Conservation (phyloP, 2,113 vertebrate species). For the Pyxicephalus adspersus region DNA sequence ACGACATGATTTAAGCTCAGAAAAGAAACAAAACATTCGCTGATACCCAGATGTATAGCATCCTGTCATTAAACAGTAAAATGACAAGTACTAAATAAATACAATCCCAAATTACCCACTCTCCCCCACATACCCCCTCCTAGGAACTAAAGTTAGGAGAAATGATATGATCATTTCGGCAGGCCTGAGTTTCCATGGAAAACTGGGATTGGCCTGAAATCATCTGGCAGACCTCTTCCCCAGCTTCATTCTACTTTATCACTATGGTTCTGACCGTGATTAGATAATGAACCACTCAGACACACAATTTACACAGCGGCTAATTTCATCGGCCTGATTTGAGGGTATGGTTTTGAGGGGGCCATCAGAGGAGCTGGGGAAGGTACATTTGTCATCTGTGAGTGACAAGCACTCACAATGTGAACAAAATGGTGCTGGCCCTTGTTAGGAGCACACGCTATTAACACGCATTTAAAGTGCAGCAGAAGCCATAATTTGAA, state of each 20-base stretch:
- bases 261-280: constrained; percentile 90
- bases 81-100: constrained; percentile 30
- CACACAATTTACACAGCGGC: constrained; percentile 92
- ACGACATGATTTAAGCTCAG: constrained; percentile 11
- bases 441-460: constrained; percentile 84
- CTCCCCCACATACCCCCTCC: not conserved
- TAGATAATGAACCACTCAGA: constrained; percentile 97
- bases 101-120: not conserved
- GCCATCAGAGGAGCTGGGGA: constrained; percentile 79
- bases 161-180: constrained; percentile 70
- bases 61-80: constrained; percentile 37
- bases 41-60: constrained; percentile 25
- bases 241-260: constrained; percentile 90
- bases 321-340: constrained; percentile 88
- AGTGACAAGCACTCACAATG: constrained; percentile 85
- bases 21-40: not conserved
- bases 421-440: constrained; percentile 80
- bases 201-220: constrained; percentile 78
- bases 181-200: constrained; percentile 78
- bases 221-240: constrained; percentile 81
- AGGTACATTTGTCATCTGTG: constrained; percentile 87
- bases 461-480: constrained; percentile 87
- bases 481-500: constrained; percentile 84
- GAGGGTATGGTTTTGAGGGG: constrained; percentile 85
- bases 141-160: constrained; percentile 63